Conservation (phyloP, 2,797 vertebrate species). For the Malacoctenus gilli region DNA sequence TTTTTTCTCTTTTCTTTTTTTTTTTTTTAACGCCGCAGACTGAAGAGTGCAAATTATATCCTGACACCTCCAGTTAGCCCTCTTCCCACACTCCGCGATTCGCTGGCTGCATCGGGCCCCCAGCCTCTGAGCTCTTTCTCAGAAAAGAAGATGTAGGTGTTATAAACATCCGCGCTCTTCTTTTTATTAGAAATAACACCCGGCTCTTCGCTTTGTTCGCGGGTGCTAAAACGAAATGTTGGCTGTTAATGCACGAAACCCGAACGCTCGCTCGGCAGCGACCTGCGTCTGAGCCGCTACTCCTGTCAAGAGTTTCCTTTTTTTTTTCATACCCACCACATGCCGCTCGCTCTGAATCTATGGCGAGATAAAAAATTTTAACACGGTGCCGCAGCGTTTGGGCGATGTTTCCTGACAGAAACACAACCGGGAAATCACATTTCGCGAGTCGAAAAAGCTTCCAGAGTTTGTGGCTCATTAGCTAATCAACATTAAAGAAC, state of each 20-base stretch:
- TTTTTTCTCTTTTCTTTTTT: not conserved
- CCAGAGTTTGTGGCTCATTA: too few species aligned
- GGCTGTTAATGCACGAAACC: not conserved
- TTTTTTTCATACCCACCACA: too few species aligned
- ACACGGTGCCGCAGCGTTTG: too few species aligned
- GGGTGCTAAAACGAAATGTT: not conserved
- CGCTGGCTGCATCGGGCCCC: conserved; percentile 1
- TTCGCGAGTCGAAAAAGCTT: too few species aligned
- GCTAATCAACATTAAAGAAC: too few species aligned
- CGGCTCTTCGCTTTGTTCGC: conserved; percentile 4
- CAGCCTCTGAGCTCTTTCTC: conserved; percentile 15
- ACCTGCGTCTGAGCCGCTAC: too few species aligned
- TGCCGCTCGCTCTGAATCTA: too few species aligned
- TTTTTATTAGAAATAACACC: conserved; percentile 1
- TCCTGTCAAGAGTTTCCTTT: too few species aligned
- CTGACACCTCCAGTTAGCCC: conserved; percentile 42
- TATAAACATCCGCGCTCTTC: conserved; percentile 17
- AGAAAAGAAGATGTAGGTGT: conserved; percentile 27
- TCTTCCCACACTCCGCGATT: conserved; percentile 33
- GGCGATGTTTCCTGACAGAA: too few species aligned
- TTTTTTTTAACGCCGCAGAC: conserved; percentile 13
- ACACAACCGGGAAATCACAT: too few species aligned
- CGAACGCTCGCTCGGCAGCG: too few species aligned
- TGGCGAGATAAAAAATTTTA: too few species aligned
- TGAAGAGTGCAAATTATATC: conserved; percentile 34